Conservation (phyloP, 2,888 invertebrate genomes). For the Glyphotaelius pellucidus region DNA sequence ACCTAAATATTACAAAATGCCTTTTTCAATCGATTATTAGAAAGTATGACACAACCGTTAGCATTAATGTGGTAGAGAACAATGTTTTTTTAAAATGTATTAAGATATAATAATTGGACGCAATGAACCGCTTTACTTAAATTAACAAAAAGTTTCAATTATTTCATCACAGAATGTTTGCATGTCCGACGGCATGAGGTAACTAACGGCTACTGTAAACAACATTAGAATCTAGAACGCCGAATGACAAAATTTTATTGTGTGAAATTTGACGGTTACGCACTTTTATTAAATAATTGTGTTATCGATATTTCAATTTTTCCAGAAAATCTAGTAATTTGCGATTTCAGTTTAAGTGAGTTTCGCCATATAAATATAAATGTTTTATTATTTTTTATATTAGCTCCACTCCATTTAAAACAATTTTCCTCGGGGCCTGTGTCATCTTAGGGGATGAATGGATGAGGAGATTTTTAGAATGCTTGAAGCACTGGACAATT, state of each 20-base stretch:
- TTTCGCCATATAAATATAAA: not conserved
- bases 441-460: no score
- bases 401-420: no score
- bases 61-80: not conserved
- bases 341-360: not conserved
- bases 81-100: not conserved
- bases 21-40: not conserved
- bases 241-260: not conserved
- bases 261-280: not conserved
- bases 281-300: not conserved
- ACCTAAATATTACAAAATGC: not conserved
- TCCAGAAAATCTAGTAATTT: not conserved
- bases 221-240: not conserved
- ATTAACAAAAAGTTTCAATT: not conserved
- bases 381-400: no score
- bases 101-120: not conserved
- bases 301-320: not conserved
- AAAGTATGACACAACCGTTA: not conserved
- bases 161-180: not conserved
- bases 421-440: no score
- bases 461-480: not conserved
- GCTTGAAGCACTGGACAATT: not conserved
- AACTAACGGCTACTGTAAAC: not conserved
- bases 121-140: not conserved
- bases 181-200: not conserved